Conservation (phyloP, 2,797 vertebrate species). For the Liasis olivaceus region DNA sequence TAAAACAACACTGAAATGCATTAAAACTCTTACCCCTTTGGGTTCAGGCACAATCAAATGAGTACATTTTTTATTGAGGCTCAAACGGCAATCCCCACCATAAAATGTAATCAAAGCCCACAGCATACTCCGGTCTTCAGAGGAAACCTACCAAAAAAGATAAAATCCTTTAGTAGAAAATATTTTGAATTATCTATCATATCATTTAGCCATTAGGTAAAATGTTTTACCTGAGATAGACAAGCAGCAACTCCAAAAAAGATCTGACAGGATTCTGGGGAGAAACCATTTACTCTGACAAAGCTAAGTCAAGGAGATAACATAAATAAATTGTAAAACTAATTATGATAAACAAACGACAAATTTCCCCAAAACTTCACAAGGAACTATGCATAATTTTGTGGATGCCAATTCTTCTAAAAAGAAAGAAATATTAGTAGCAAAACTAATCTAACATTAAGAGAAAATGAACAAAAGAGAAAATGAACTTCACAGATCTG, state of each 20-base stretch:
- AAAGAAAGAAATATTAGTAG: neutral
- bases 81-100: slow-evolving; percentile 93
- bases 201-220: neutral
- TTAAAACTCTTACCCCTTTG: slow-evolving; percentile 86
- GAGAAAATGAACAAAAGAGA: neutral
- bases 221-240: slow-evolving; percentile 87
- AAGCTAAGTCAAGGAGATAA: slow-evolving; percentile 76
- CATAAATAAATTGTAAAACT: slow-evolving; percentile 2
- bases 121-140: slow-evolving; percentile 87
- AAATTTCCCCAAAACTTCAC: neutral
- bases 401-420: neutral
- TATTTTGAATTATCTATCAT: neutral
- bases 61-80: slow-evolving; percentile 92
- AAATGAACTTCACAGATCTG: neutral
- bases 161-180: slow-evolving; percentile 17
- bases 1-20: slow-evolving; percentile 11
- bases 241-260: slow-evolving; percentile 95
- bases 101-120: slow-evolving; percentile 97
- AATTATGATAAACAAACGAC: slow-evolving; percentile 11
- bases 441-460: neutral
- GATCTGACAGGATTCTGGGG: slow-evolving; percentile 92
- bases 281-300: slow-evolving; percentile 94
- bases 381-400: neutral
- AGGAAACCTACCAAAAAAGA: slow-evolving; percentile 77
- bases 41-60: slow-evolving; percentile 94